These are phyloP conservation scores for Alviniconcha strummeri DNA, from an alignment of 2,888 invertebrate species.

Conservation along the genomic window DNA sequence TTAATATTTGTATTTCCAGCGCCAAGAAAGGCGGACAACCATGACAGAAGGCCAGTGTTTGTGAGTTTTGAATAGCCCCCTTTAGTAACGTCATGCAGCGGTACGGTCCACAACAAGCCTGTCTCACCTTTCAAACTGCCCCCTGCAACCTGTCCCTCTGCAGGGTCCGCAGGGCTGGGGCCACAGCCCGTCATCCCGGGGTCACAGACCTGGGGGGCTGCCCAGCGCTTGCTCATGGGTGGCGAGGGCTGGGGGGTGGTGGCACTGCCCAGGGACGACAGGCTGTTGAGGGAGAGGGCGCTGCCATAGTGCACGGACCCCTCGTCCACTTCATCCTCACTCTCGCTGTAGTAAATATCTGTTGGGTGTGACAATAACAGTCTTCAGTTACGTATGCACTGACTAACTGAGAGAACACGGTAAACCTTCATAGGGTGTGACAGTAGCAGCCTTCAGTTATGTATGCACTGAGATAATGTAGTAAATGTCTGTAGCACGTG, in stretches of 20 bases:
- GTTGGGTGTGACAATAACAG: neutral
- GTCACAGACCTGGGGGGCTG: conserved; percentile 6
- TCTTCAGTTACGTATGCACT: no score
- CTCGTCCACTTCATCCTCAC: conserved; percentile 58
- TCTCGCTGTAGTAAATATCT: conserved; percentile 56
- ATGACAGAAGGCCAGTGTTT: no score
- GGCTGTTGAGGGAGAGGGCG: conserved; percentile 39
- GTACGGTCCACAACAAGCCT: no score
- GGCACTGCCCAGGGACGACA: conserved; percentile 38
- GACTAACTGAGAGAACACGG: no score
- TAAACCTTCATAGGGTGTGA: no score
- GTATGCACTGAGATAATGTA: no score
- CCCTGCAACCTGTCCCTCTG: neutral
- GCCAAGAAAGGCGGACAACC: no score
- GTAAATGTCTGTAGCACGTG: no score
- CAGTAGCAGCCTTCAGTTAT: no score
- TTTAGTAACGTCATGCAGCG: no score
- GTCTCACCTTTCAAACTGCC: neutral
- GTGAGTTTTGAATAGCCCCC: no score
- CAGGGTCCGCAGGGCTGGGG: neutral
- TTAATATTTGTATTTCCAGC: no score
- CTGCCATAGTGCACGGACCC: conserved; percentile 28
- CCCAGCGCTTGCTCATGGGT: neutral
- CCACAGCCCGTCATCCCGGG: neutral
- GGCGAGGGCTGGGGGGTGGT: conserved; percentile 29